These are phyloP conservation scores for Syncerus caffer DNA, from an alignment of 2,797 vertebrate genomes.

Conservation along the genomic window DNA sequence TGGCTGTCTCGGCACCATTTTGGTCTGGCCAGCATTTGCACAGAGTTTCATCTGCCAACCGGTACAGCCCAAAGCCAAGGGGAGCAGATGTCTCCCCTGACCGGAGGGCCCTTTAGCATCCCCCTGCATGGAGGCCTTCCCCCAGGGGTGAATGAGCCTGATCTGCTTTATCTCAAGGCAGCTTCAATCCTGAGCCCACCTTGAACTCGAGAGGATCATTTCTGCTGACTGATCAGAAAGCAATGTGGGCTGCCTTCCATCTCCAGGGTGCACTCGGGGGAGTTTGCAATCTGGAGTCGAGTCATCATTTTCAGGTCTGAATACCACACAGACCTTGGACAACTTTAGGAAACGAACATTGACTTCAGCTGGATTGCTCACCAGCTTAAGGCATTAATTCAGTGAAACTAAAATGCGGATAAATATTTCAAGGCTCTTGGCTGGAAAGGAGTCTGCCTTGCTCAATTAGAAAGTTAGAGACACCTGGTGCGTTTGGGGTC, in stretches of 20 bases:
- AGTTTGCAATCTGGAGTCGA: conserved; percentile 70
- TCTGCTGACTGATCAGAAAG: conserved; percentile 77
- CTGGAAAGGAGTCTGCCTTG: conserved; percentile 74
- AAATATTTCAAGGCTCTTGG: conserved; percentile 73
- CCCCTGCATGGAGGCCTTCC: conserved; percentile 31
- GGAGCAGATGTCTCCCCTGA: conserved; percentile 50
- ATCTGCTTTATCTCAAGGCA: conserved; percentile 79
- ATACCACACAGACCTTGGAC: conserved; percentile 65
- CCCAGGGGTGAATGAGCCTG: conserved; percentile 60
- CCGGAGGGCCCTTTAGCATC: conserved; percentile 51
- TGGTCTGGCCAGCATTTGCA: conserved; percentile 66
- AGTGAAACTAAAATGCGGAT: conserved; percentile 57
- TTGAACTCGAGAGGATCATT: conserved; percentile 71
- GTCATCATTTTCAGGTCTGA: conserved; percentile 70
- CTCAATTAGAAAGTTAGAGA: conserved; percentile 76
- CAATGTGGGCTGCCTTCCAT: conserved; percentile 70
- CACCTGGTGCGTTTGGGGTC: conserved; percentile 55
- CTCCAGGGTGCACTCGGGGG: conserved; percentile 58
- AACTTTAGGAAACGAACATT: conserved; percentile 59
- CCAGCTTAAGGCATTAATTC: conserved; percentile 61
- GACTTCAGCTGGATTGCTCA: conserved; percentile 44
- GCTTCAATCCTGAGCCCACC: conserved; percentile 77
- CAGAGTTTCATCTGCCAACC: conserved; percentile 65
- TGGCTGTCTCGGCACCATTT: conserved; percentile 71
- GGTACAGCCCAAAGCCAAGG: conserved; percentile 64